Base-by-base conservation (phyloP, 1,140 invertebrate genomes). In the Lasioglossum albipes region DNA sequence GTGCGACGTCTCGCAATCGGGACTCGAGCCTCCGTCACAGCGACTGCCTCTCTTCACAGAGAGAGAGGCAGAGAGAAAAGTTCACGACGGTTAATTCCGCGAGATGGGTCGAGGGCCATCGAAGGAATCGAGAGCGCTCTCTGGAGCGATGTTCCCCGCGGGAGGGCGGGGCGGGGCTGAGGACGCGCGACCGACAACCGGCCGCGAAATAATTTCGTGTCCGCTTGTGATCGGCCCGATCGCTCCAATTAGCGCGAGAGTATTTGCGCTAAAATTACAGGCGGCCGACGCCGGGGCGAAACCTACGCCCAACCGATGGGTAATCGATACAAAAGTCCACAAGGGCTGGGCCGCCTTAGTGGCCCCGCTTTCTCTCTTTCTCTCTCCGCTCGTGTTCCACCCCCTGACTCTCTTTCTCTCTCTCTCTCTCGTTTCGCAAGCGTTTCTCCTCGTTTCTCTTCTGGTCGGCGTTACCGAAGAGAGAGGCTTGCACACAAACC, bases 261-360 rank as follows among this genome's bases (percentile, higher is more conserved):
- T 92, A 91, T 91, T 92, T 91, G 87, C 90, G 87, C 78, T 91
- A 91, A 91, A 91, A 91, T 92, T 91, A 91, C 88, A 83, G 86
- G 45, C 76, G 75, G 27, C 20, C 69, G 76, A 79, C 61, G 71
- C 66, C 84, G 78, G 87, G 87, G 85, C 86, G 86, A 89, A 91
- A 91, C 89, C 89, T 91, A 68, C 87, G 86, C 87, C 89, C 89
- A 89, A 88, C 89, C 89, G 90, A 92, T 93, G 89, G 87, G 84
- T 91, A 93, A 93, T 93, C 92, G 90, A 93, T 92, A 93, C 89
- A 93, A 93, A 92, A 93, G 91, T 92, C 91, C 89, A 92, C 91
- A 93, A 93, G 91, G 92, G 92, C 88, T 92, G 89, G 92, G 91
- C 90, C 89, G 88, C 91, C 91, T 92, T 92, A 90, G 85, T 87